These are phyloP conservation scores for Austrolebias charrua DNA, from an alignment of 2,797 vertebrate species.

Conservation along the genomic window DNA sequence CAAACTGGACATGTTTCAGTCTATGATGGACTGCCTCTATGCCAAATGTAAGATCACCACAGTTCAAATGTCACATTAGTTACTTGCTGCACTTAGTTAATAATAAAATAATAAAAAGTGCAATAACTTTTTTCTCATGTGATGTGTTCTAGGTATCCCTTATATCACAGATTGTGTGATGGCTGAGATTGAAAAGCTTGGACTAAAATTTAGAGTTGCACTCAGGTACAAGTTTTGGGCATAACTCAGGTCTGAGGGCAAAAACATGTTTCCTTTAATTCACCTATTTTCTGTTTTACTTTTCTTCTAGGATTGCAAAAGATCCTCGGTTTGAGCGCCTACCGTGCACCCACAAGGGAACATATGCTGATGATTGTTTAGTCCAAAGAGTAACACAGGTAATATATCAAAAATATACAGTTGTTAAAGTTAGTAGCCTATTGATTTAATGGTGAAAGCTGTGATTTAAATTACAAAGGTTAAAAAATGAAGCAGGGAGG, in stretches of 20 bases:
- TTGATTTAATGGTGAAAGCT: not conserved
- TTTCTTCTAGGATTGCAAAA: constrained; percentile 88
- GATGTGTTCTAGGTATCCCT: constrained; percentile 87
- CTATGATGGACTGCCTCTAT: constrained; percentile 99
- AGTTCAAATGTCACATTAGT: not conserved
- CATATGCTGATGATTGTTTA: constrained; percentile 97
- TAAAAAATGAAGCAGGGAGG: not conserved
- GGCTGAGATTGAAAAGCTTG: constrained; percentile 98
- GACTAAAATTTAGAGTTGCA: constrained; percentile 96
- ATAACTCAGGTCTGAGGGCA: not conserved
- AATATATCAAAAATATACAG: constrained; percentile 34
- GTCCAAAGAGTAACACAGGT: constrained; percentile 98
- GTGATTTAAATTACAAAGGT: not conserved
- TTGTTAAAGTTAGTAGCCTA: not conserved
- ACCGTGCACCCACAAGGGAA: constrained; percentile 93
- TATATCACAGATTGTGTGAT: constrained; percentile 99
- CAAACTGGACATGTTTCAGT: constrained; percentile 95
- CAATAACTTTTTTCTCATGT: not conserved
- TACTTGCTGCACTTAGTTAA: not conserved
- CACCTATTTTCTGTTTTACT: not conserved
- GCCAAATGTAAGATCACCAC: constrained; percentile 88
- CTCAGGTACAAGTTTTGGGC: constrained; percentile 79
- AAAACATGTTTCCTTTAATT: not conserved
- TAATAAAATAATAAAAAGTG: not conserved
- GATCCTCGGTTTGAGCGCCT: constrained; percentile 95